Evolutionary conservation across 2,797 vertebrate genomes (phyloP), one percentile per base, ranked within the genome.

Genomic region (Sebastes flavidus): DNA sequence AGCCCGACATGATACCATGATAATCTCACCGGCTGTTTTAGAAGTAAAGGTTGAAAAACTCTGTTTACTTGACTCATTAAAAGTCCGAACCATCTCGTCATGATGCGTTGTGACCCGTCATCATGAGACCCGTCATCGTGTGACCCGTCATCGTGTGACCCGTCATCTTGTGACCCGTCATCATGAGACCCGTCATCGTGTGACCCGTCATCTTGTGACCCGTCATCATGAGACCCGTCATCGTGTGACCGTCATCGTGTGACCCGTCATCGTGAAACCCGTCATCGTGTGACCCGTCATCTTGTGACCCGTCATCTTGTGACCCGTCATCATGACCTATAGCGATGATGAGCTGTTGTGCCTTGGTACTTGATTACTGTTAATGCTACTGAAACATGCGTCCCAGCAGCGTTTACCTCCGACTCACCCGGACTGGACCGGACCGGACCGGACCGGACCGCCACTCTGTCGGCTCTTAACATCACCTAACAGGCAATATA

Each of bases 301-400:
- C 36, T 0, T 38, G 36, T 38, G 36, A 38, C 10, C 36, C 4
- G 36, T 38, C 14, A 42, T 42, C 14, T 0, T 42, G 38, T 42
- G 38, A 42, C 12, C 38, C 38, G 38, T 42, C 14, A 42, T 16
- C 34, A 12, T 46, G 42, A 49, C 46, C 46, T 18, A 16, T 46
- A 49, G 46, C 46, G 46, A 8, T 77, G 84, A 94, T 76, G 84
- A 94, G 89, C 90, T 90, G 88, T 87, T 86, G 93, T 94, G 93
- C 94, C 93, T 95, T 94, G 89, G 87, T 91, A 87, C 87, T 88
- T 63, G 34, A 86, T 90, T 80, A 91, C 87, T 92, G 87, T 91
- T 89, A 71, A 71, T 24, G 24, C 54, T 77, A 82, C 60, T 74
- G 60, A 78, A 80, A 67, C 49, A 72, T 25, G 69, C 13, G 36